These are phyloP conservation scores for Ophraella communa DNA, from an alignment of 2,888 invertebrate genomes.

Conservation along the genomic window DNA sequence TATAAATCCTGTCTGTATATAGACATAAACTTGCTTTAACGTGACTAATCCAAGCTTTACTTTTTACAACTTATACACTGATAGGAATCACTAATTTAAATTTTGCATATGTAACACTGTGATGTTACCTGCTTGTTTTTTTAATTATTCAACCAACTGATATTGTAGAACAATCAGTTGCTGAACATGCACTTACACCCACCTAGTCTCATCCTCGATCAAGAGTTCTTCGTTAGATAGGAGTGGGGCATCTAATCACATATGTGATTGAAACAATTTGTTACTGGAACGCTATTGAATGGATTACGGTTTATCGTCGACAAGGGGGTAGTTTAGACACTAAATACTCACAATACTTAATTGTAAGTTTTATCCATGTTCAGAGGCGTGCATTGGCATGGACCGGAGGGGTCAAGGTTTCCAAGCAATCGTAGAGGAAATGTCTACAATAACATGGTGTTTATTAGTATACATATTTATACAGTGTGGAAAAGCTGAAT, in stretches of 20 bases:
- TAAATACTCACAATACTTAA: slow-evolving; percentile 17
- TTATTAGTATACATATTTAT: too few species aligned
- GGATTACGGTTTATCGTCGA: slow-evolving; percentile 12
- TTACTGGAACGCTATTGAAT: slow-evolving; percentile 3
- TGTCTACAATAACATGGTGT: too few species aligned
- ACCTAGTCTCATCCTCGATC: slow-evolving; percentile 13
- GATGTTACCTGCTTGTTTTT: neutral
- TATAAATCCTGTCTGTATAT: neutral
- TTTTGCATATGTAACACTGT: neutral
- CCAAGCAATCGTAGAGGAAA: too few species aligned
- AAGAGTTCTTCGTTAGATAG: slow-evolving; percentile 6
- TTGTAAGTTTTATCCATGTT: neutral
- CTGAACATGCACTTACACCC: slow-evolving; percentile 13
- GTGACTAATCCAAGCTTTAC: neutral
- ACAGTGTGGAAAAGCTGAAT: too few species aligned
- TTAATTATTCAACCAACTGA: slow-evolving; percentile 3
- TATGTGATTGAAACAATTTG: slow-evolving; percentile 18
- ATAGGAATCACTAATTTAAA: neutral
- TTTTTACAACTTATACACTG: neutral
- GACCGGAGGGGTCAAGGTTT: neutral
- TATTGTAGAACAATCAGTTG: slow-evolving; percentile 1
- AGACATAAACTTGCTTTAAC: neutral
- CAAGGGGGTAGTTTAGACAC: slow-evolving; percentile 11
- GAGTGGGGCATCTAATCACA: slow-evolving; percentile 1
- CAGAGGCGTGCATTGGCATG: neutral